Conservation (phyloP, 1,140 invertebrate species). For the Drosophila navojoa region DNA sequence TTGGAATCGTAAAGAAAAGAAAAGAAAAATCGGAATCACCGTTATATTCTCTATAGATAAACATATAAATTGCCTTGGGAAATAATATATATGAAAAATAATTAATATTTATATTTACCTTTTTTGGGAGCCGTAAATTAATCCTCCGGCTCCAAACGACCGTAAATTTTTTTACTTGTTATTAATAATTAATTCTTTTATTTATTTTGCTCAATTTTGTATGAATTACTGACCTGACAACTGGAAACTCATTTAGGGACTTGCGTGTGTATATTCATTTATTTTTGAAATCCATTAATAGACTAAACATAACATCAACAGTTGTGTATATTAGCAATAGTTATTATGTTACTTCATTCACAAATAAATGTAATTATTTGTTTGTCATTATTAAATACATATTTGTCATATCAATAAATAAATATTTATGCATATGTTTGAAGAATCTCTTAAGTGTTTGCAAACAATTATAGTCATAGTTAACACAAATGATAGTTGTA, state of each 20-base stretch:
- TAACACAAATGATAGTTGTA: conserved; percentile 73
- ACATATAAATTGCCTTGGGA: no score
- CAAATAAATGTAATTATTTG: conserved; percentile 36
- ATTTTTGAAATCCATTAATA: conserved; percentile 72
- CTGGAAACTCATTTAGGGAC: background rate
- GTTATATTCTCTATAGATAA: no score
- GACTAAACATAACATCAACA: conserved; percentile 81
- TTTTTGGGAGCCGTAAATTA: no score
- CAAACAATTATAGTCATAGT: conserved; percentile 79
- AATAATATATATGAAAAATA: no score
- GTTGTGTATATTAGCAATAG: conserved; percentile 74
- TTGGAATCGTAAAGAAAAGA: no score
- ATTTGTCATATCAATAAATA: conserved; percentile 52
- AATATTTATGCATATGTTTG: conserved; percentile 46
- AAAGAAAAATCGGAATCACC: no score
- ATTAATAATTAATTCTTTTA: background rate
- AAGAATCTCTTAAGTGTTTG: conserved; percentile 62
- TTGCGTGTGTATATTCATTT: conserved; percentile 74
- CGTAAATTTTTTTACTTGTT: no score
- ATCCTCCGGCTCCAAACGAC: no score
- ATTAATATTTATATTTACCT: no score
- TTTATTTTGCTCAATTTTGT: no score
- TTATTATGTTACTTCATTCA: conserved; percentile 49
- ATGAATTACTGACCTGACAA: background rate
- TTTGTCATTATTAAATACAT: conserved; percentile 48